Evolutionary conservation across 1,140 invertebrate species (phyloP).

Genomic region (Platorchestia sp.): DNA sequence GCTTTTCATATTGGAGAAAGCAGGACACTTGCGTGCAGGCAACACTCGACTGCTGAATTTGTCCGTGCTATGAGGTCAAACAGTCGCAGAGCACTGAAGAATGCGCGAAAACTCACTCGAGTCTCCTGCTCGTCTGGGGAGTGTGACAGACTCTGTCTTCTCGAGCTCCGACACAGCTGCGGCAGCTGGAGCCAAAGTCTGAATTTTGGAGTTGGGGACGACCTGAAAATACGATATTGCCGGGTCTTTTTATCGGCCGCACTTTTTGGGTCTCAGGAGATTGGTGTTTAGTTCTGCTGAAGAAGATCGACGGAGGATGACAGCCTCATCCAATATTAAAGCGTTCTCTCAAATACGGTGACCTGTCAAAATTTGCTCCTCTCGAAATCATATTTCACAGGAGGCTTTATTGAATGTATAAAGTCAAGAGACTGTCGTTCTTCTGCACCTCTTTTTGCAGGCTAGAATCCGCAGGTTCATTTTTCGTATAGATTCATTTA

Average conservation of each 20-base stretch:
- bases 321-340: slow-evolving; percentile 35
- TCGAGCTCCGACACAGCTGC: not conserved
- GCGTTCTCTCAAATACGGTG: slow-evolving; percentile 32
- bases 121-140: not conserved
- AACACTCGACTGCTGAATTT: too few species aligned
- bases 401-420: slow-evolving; percentile 16
- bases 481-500: slow-evolving; percentile 30
- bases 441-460: not conserved
- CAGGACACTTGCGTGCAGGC: too few species aligned
- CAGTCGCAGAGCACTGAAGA: too few species aligned
- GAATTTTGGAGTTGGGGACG: not conserved
- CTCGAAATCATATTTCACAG: slow-evolving; percentile 31
- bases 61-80: too few species aligned
- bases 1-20: too few species aligned
- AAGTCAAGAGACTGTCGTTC: slow-evolving; percentile 26
- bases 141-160: not conserved
- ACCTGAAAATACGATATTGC: slow-evolving; percentile 27
- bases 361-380: slow-evolving; percentile 35
- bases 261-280: slow-evolving; percentile 31
- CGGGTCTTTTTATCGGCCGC: not conserved
- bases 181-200: not conserved
- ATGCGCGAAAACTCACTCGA: not conserved
- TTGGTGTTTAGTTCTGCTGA: slow-evolving; percentile 45
- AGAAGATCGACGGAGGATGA: slow-evolving; percentile 37
- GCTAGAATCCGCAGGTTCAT: not conserved